Conservation (phyloP, 2,797 vertebrate genomes). For the Chiroxiphia lanceolata region DNA sequence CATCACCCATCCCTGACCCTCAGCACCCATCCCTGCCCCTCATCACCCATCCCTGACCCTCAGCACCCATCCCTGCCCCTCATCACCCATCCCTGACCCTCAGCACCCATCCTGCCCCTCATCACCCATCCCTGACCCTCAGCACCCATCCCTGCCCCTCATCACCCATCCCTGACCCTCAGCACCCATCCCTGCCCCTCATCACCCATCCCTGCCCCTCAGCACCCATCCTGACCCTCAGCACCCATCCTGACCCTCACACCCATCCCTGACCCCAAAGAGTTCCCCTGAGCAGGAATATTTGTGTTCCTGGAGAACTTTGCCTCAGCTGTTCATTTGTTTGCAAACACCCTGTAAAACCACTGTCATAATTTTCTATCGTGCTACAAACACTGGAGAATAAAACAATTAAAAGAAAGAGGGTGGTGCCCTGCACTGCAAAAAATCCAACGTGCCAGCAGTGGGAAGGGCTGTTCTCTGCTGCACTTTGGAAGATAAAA, state of each 20-base stretch:
- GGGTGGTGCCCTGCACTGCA: neutral
- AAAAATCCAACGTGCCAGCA: neutral
- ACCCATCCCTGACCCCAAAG: neutral
- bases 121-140: neutral
- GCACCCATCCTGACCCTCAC: neutral
- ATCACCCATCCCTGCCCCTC: accelerated
- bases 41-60: neutral
- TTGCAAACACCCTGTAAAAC: neutral
- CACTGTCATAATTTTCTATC: neutral
- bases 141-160: neutral
- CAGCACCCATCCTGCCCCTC: accelerated
- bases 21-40: neutral
- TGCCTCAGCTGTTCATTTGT: neutral
- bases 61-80: too few species aligned
- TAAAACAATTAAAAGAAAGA: neutral
- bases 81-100: neutral
- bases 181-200: neutral
- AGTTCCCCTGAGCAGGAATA: neutral
- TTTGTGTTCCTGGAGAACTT: neutral
- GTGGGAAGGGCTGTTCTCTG: neutral
- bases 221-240: neutral
- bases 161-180: neutral
- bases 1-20: neutral
- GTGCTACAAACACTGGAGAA: neutral
- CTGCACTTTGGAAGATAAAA: neutral